phyloP scores from a whole-genome alignment of 2,797 vertebrate species.

The Pipistrellus pygmaeus region DNA sequence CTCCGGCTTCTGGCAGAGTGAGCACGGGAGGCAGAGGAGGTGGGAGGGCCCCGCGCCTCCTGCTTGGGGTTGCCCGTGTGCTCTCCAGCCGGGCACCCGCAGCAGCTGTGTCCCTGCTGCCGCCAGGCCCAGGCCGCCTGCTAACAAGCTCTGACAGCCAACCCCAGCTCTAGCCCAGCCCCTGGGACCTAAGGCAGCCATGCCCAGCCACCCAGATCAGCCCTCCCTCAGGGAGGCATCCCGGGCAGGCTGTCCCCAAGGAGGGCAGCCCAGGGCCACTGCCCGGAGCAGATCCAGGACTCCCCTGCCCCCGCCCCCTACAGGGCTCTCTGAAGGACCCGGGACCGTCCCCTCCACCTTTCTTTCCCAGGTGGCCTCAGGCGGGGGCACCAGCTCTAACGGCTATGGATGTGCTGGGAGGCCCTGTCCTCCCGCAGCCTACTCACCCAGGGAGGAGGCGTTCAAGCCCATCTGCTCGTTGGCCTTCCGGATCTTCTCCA shows the following conservation, averaged over 20 bases:
- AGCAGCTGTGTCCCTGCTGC: slow-evolving; percentile 62
- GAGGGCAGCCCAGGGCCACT: not conserved
- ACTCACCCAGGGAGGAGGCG: slow-evolving; percentile 86
- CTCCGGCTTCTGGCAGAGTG: not conserved
- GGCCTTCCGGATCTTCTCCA: slow-evolving; percentile 91
- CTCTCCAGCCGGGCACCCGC: not conserved
- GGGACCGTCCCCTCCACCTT: not conserved
- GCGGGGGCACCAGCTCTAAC: not conserved
- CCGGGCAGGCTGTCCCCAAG: fast-evolving
- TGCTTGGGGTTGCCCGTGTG: not conserved
- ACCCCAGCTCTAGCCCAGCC: not conserved
- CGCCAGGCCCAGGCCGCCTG: not conserved
- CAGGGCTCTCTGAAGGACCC: not conserved
- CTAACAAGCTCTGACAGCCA: slow-evolving; percentile 39
- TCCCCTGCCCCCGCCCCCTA: fast-evolving
- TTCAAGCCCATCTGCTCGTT: slow-evolving; percentile 85
- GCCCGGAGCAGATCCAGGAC: not conserved
- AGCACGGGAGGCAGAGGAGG: not conserved
- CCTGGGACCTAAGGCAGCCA: not conserved
- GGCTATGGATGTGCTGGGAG: not conserved
- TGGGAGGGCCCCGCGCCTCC: not conserved
- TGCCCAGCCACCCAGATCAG: not conserved
- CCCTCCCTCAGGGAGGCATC: not conserved
- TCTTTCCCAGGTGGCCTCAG: not conserved
- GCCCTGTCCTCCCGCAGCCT: fast-evolving